Base-by-base conservation (phyloP, 1,140 invertebrate genomes). In the Ladona fulva region DNA sequence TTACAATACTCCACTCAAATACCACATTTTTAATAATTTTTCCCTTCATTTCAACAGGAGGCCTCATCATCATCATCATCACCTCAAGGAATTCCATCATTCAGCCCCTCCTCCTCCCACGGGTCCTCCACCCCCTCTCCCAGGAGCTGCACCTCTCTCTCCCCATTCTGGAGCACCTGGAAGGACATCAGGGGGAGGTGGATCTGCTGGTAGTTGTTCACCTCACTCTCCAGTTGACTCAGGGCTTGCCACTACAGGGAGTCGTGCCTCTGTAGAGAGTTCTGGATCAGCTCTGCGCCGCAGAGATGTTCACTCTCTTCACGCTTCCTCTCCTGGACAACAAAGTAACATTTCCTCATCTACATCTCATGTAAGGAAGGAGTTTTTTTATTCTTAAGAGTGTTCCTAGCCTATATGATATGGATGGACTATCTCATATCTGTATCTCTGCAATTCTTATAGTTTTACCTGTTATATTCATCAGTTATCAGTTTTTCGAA, bases 191-290 rank as follows among this genome's bases (percentile, higher is more conserved):
- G 80, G 80, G 25, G 81, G 29, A 37, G 29, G 29, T 37, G 29
- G 29, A 37, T 37, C 29, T 37, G 29, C 29, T 74, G n/a, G n/a
- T 5, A 74, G 82, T 79, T 80, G 80, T 77, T 82, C 82, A 14
- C 81, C 80, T 24, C 81, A 81, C 74, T 83, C 82, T 73, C 82
- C 81, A 74, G 80, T 80, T 22, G 82, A 83, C 77, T 83, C 82
- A 44, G 81, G 82, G 59, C 76, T 82, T 19, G 80, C 80, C 25
- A 83, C 81, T 10, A 82, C 82, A 22, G 81, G 81, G 24, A 83
- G 82, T 73, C 76, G 82, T 19, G 82, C 81, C 14, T 66, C 52
- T 3, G 52, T 66, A 6, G 52, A 66, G 5, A 66, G 52, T 22
- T 66, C 52, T 6, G 52, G 16, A 66, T 66, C 52, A 6, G 52